Base-by-base conservation (phyloP, 2,888 invertebrate species). In the Eumacrocentrus americanus region DNA sequence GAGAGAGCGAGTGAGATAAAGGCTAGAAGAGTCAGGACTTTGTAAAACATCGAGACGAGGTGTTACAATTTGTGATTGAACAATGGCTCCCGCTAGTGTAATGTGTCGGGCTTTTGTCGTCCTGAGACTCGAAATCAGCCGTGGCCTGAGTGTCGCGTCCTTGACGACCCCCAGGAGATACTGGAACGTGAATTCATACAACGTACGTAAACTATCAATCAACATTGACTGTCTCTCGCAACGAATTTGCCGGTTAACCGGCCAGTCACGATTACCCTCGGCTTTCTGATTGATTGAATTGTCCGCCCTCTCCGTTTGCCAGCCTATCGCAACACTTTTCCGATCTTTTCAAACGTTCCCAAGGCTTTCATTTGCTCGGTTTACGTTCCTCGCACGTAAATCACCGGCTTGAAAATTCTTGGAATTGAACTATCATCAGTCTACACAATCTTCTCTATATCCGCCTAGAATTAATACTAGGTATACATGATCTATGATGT, bases 11-110 rank as follows among this genome's bases (percentile, higher is more conserved):
- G n/a, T 62, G 52, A 55, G 20, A 38, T 14, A 14, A 40, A 37
- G 23, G 16, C 6, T 48, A 16, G 34, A 23, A 53, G 29, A 35
- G n/a, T 2, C 7, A 60, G 14, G 40, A 20, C 46, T 34, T 54
- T 20, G 20, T 18, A 25, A 55, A 38, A 40, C 50, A 40, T n/a
- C 29, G 25, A 44, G 40, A 25, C n/a, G 37, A 44, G 34, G 57
- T 58, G 65, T 59, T 58, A 51, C 23, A 56, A 20, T 18, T 29
- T 44, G 44, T 42, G 44, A 18, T 54, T 52, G 62, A 67, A 66
- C 23, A 62, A 79, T 79, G 79, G 76, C 76, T 66, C 69, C 69
- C 60, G 69, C 69, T 62, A 73, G 74, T 66, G 74, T 72, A 34
- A 73, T 73, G 65, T 73, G 72, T 65, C 74, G 77, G 48, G 70